phyloP scores from a whole-genome alignment of 2,113 vertebrate species.

The Ctenodactylus gundi region DNA sequence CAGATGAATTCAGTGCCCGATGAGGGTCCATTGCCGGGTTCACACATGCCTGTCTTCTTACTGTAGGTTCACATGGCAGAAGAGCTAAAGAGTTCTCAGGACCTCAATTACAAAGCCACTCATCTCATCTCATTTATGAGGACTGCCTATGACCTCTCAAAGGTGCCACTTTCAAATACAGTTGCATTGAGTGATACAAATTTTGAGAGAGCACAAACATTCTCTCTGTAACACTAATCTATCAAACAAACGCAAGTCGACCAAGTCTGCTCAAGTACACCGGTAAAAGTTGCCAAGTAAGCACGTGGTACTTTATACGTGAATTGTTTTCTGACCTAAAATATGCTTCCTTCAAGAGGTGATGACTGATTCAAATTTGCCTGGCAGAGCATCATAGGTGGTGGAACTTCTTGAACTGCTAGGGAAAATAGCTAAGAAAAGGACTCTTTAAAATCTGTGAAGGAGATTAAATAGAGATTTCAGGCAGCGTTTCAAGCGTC shows the following conservation, averaged over 20 bases:
- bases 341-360: not conserved
- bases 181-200: too few relatives aligned
- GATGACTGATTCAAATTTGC: constrained; percentile 38
- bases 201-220: not conserved
- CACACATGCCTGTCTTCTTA: not conserved
- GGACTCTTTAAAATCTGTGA: constrained; percentile 63
- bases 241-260: not conserved
- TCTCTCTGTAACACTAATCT: not conserved
- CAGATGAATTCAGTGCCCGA: too few relatives aligned
- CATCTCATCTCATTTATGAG: not conserved
- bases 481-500: constrained; percentile 64
- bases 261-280: not conserved
- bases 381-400: not conserved
- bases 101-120: not conserved
- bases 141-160: not conserved
- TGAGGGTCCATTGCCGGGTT: not conserved
- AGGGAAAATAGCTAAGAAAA: constrained; percentile 64
- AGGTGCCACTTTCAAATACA: not conserved
- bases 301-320: not conserved
- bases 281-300: not conserved
- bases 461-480: constrained; percentile 71
- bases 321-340: constrained; percentile 49
- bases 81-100: not conserved
- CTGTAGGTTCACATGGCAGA: not conserved
- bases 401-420: constrained; percentile 50